These are phyloP conservation scores for Zele albiditarsus DNA, from an alignment of 2,888 invertebrate species.

Conservation along the genomic window DNA sequence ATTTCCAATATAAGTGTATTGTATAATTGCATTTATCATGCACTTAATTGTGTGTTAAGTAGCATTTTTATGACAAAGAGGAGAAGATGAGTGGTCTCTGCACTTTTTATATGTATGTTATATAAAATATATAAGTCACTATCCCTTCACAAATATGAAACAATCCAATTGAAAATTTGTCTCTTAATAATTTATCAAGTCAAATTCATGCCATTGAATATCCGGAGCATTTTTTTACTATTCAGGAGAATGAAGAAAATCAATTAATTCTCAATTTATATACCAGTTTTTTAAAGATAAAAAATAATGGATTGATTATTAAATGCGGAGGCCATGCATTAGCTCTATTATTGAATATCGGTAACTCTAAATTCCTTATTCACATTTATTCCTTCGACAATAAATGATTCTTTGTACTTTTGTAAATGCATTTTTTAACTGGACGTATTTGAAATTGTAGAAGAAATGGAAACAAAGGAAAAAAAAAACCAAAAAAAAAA, in stretches of 20 bases:
- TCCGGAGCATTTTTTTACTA: not conserved
- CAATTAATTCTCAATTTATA: not conserved
- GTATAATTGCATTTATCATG: not conserved
- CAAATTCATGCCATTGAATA: not conserved
- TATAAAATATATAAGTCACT: not conserved
- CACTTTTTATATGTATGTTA: not conserved
- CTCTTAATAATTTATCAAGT: not conserved
- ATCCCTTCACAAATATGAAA: not conserved
- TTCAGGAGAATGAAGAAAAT: not conserved
- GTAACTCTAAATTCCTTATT: slow-evolving; percentile 24
- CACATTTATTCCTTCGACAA: slow-evolving; percentile 59
- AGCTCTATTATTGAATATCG: not conserved
- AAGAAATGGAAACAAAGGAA: not conserved
- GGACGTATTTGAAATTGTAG: not conserved
- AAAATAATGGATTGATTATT: not conserved
- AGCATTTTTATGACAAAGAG: not conserved
- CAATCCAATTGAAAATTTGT: not conserved
- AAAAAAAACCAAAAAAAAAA: not conserved
- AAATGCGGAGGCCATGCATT: not conserved
- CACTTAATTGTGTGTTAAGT: not conserved
- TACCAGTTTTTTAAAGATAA: not conserved
- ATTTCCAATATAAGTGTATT: not conserved
- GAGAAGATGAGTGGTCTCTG: not conserved
- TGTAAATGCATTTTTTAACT: slow-evolving; percentile 56
- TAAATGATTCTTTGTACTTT: slow-evolving; percentile 67